Conservation (phyloP, 1,140 invertebrate species). For the Papilio dardanus region DNA sequence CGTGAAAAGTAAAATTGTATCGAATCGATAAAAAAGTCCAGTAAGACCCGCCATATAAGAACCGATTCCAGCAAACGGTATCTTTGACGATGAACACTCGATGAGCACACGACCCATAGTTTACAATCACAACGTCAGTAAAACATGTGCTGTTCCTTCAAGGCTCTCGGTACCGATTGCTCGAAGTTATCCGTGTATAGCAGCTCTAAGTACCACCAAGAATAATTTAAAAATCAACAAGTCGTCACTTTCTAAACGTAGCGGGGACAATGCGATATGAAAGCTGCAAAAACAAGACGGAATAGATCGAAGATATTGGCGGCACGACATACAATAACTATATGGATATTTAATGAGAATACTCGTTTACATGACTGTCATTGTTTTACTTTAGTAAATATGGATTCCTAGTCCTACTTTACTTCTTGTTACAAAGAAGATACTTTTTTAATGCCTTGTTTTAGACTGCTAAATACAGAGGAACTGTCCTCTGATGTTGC, state of each 20-base stretch:
- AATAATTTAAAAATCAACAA: slow-evolving; percentile 68
- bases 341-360: slow-evolving; percentile 32
- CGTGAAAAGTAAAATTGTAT: slow-evolving; percentile 48
- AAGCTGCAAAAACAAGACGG: slow-evolving; percentile 64
- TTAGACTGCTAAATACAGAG: too few species aligned
- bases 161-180: neutral
- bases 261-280: slow-evolving; percentile 55
- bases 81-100: too few species aligned
- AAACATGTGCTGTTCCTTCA: neutral
- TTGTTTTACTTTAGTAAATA: neutral
- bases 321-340: slow-evolving; percentile 66
- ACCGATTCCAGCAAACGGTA: neutral
- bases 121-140: neutral
- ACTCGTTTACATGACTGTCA: neutral
- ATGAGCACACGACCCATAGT: neutral
- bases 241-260: slow-evolving; percentile 63
- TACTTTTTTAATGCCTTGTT: neutral
- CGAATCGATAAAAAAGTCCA: slow-evolving; percentile 54
- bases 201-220: slow-evolving; percentile 16
- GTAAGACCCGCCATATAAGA: slow-evolving; percentile 43
- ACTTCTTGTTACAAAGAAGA: neutral
- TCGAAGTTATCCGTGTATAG: neutral
- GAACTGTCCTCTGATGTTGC: too few species aligned
- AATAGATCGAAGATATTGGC: slow-evolving; percentile 59
- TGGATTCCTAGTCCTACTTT: neutral